Percentiles rank a stretch among this genome's conserved stretches.
Evolutionary conservation across 2,797 vertebrate genomes (phyloP).

Genomic region (Melopsittacus undulatus): DNA sequence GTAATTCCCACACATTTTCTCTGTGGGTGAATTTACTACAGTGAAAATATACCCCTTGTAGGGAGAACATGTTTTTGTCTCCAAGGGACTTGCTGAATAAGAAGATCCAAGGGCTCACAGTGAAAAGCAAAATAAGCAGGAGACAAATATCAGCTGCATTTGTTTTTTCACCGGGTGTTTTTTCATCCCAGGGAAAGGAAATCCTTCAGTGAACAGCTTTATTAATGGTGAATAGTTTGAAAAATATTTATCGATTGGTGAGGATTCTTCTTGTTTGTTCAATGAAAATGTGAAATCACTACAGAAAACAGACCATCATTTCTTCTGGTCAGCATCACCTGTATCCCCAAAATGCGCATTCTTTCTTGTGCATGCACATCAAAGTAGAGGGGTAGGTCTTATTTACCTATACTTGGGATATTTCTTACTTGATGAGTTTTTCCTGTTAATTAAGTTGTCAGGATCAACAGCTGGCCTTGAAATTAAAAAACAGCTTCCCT

Average conservation of each 20-base stretch:
- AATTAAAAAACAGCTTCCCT: slow-evolving; percentile 21
- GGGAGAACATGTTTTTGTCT: background rate
- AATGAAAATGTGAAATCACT: background rate
- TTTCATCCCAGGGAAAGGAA: background rate
- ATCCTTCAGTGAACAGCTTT: background rate
- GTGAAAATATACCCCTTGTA: background rate
- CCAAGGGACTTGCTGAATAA: background rate
- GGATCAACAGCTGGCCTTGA: slow-evolving; percentile 16
- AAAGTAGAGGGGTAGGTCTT: background rate
- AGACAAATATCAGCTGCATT: background rate
- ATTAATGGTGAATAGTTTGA: background rate
- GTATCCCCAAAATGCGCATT: background rate
- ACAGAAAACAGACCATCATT: background rate
- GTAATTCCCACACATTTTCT: background rate
- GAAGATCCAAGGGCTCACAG: background rate
- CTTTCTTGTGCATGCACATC: background rate
- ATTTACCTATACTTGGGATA: background rate
- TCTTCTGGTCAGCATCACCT: background rate
- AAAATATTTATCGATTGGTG: background rate
- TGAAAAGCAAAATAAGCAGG: background rate
- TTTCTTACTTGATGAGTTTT: background rate
- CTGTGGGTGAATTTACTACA: background rate
- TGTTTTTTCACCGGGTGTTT: background rate
- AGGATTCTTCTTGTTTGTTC: background rate
- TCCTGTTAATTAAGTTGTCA: slow-evolving; percentile 23